phyloP scores from a whole-genome alignment of 2,797 vertebrate genomes.

The Rousettus madagascariensis region DNA sequence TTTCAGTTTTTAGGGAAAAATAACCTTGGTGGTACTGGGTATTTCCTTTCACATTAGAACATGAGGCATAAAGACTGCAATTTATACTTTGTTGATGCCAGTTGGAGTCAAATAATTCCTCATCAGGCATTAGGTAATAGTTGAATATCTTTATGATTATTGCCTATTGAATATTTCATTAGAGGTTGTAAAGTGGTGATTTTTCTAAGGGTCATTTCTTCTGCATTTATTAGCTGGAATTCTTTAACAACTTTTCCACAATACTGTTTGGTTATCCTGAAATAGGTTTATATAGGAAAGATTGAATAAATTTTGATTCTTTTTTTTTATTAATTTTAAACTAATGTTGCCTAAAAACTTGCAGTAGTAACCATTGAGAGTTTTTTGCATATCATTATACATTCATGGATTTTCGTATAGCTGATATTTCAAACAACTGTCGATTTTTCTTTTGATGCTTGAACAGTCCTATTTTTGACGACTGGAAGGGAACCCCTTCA shows the following conservation, averaged over 20 bases:
- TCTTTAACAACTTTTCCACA: not conserved
- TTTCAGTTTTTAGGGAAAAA: constrained; percentile 13
- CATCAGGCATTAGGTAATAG: not conserved
- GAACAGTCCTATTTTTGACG: not conserved
- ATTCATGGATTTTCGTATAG: constrained; percentile 21
- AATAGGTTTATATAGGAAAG: not conserved
- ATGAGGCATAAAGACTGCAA: not conserved
- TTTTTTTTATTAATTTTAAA: constrained; percentile 16
- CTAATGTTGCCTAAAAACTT: constrained; percentile 3
- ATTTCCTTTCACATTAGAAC: not conserved
- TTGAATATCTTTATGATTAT: not conserved
- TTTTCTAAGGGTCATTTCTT: not conserved
- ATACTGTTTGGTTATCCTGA: not conserved
- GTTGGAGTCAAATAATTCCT: not conserved
- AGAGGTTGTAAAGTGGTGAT: not conserved
- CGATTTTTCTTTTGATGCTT: not conserved
- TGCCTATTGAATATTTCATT: not conserved
- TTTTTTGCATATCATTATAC: not conserved
- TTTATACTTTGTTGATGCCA: not conserved
- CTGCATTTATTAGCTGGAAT: constrained; percentile 22
- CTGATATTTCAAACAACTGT: not conserved
- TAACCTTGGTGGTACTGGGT: not conserved
- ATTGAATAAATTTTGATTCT: not conserved
- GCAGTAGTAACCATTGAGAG: not conserved
- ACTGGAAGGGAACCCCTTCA: not conserved